Base-by-base conservation (phyloP, 37 sponge, comb jelly and placozoan species). In the Ianthella basta region DNA sequence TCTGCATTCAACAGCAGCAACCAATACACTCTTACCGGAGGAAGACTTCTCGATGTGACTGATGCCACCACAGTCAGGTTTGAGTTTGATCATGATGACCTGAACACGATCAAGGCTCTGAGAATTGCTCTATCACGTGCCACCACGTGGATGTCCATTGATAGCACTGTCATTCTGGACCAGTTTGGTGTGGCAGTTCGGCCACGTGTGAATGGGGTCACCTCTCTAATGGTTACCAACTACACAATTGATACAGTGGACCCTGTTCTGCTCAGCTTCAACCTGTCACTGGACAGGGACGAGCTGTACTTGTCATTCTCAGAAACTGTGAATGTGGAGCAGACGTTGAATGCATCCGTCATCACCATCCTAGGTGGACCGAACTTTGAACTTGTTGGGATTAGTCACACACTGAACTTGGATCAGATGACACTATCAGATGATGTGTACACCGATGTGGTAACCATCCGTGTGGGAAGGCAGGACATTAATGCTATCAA, bases 401-500 rank as follows among this genome's bases (percentile, higher is more conserved):
- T 54, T 36, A 56, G 38, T 38, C 89, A 92, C 60, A 72, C 64
- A 0, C 30, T 92, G 0, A 86, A 66, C 23, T 36, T 86, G 23
- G 80, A 84, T 55, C 68, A 53, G n/a, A 40, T 29, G 21, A 92
- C 92, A 20, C 2, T 19, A 27, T 86, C 92, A 56, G 15, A 19
- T 72, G 84, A 88, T 59, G 32, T 88, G 21, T 88, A 85, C 79
- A 57, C 86, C 15, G 90, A 87, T 38, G 33, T 85, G 15, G 88
- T 96, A 1, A 85, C 88, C 33, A 60, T 96, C 0, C 33, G 79
- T 0, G 34, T 96, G 4, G 94, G 88, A 4, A 78, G 87, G 3
- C 41, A 57, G 16, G 97, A 96, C 86, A 61, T 96, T 63, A 91
- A 96, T 67, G 90, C 50, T 20, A 86, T 96, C 70, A 96, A 96